Conservation (phyloP, 2,113 vertebrate genomes). For the Nyctereutes procyonoides region DNA sequence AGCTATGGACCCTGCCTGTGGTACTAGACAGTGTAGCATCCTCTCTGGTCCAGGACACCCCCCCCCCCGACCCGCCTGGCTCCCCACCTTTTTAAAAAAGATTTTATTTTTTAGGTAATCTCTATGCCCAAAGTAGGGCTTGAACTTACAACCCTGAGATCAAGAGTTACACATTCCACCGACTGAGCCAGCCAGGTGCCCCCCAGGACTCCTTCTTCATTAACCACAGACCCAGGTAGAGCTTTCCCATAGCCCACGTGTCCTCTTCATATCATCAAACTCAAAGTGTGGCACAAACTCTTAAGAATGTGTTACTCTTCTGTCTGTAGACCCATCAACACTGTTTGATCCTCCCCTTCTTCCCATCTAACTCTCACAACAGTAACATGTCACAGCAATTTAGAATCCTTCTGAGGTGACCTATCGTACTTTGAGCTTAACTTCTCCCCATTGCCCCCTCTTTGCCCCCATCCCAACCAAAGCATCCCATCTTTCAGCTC, state of each 20-base stretch:
- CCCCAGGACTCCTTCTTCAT: not conserved
- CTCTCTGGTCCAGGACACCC: not conserved
- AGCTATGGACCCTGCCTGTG: not conserved
- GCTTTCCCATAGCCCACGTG: not conserved
- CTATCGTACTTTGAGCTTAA: not conserved
- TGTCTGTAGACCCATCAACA: not conserved
- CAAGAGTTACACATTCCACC: not conserved
- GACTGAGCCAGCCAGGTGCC: not conserved
- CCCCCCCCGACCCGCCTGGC: not conserved
- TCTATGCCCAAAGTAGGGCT: not conserved
- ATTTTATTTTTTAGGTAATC: not conserved
- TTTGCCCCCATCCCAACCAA: not conserved
- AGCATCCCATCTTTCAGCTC: not conserved
- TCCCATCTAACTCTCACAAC: not conserved
- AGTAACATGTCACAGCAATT: not conserved
- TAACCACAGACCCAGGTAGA: not conserved
- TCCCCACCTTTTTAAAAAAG: not conserved
- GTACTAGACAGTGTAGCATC: not conserved
- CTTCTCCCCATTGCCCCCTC: not conserved
- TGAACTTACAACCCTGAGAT: not conserved
- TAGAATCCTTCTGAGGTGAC: not conserved
- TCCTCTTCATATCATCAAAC: constrained; percentile 5
- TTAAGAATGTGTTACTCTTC: not conserved
- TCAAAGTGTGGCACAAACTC: not conserved
- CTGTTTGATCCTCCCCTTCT: not conserved